Conservation (phyloP, 2,888 invertebrate genomes). For the Mimachlamys varia region DNA sequence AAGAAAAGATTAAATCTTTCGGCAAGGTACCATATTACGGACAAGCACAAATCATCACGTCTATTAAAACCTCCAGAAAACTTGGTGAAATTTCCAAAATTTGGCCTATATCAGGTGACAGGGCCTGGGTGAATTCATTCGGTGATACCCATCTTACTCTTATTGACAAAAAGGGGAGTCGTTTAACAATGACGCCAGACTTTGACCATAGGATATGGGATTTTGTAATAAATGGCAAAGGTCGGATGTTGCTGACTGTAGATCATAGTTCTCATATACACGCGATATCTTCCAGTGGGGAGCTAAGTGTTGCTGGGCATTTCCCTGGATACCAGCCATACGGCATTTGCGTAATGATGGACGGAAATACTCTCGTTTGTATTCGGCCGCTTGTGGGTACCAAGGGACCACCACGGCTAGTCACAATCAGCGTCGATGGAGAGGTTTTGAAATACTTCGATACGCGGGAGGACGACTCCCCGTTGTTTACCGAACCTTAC, state of each 20-base stretch:
- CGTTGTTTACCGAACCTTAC: background rate
- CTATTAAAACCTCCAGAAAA: background rate
- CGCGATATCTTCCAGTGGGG: background rate
- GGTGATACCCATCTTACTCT: background rate
- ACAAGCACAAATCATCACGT: background rate
- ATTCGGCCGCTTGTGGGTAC: background rate
- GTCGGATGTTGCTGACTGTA: background rate
- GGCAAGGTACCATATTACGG: background rate
- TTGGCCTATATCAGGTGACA: background rate
- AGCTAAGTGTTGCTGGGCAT: background rate
- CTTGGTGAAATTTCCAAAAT: slow-evolving; percentile 23
- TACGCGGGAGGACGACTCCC: background rate
- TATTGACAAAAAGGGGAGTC: background rate
- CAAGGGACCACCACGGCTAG: background rate
- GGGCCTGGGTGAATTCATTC: background rate
- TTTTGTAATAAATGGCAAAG: background rate
- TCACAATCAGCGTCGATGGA: background rate
- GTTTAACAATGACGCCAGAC: background rate
- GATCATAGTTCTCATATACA: background rate
- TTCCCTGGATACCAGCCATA: slow-evolving; percentile 3
- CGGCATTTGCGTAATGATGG: background rate
- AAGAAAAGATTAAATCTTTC: background rate
- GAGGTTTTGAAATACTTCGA: background rate
- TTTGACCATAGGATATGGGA: slow-evolving; percentile 16
- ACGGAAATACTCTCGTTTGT: background rate